These are phyloP conservation scores for Hirudo medicinalis DNA, from an alignment of 1,140 invertebrate genomes.

Conservation along the genomic window DNA sequence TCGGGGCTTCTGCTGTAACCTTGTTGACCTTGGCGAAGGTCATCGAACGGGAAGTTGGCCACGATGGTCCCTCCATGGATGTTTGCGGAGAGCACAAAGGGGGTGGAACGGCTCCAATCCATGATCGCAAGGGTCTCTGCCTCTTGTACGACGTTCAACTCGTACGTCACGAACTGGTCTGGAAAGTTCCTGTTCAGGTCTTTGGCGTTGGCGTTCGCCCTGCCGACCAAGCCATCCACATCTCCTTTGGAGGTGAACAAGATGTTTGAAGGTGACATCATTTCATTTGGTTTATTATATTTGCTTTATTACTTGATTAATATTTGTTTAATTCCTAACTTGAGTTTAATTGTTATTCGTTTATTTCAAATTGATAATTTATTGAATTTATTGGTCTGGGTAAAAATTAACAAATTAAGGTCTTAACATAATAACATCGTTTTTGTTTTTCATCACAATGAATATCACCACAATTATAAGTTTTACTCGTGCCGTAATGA, in stretches of 20 bases:
- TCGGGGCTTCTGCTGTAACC: slow-evolving; percentile 65
- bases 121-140: slow-evolving; percentile 83
- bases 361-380: no score
- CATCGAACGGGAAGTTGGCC: slow-evolving; percentile 79
- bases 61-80: slow-evolving; percentile 83
- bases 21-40: slow-evolving; percentile 44
- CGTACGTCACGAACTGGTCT: slow-evolving; percentile 3
- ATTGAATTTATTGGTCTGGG: no score
- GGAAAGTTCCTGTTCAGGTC: slow-evolving; percentile 90
- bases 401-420: no score
- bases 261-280: background rate
- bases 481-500: no score
- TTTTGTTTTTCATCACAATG: no score
- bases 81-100: slow-evolving; percentile 92
- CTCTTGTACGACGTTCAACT: slow-evolving; percentile 20
- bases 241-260: slow-evolving; percentile 18
- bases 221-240: slow-evolving; percentile 22
- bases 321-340: no score
- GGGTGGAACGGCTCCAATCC: slow-evolving; percentile 67
- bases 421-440: no score
- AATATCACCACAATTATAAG: no score
- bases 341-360: no score
- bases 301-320: no score
- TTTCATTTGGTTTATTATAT: no score
- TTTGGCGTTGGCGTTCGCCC: slow-evolving; percentile 64